Evolutionary conservation across 2,113 vertebrate genomes (phyloP).

Genomic region (Pipa parva): DNA sequence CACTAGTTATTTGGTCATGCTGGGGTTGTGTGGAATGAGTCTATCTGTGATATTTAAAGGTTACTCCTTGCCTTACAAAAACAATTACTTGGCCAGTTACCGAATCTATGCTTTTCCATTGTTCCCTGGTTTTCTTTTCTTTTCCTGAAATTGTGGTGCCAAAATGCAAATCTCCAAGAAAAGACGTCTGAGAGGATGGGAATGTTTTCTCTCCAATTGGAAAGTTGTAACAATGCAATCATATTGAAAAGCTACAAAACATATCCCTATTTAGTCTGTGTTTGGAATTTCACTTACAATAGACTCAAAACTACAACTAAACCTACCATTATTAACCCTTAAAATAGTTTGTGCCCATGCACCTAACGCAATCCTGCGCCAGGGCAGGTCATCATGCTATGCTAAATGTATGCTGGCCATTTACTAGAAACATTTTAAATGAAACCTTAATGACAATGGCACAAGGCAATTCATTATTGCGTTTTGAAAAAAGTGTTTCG

Average conservation of each 20-base stretch:
- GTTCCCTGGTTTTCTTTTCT: constrained; percentile 7
- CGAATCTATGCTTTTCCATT: background rate
- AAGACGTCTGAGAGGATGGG: background rate
- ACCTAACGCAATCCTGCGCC: too few species aligned
- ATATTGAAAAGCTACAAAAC: background rate
- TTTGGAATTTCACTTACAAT: too few species aligned
- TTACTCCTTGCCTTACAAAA: constrained; percentile 19
- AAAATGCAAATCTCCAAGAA: constrained; percentile 4
- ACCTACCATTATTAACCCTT: too few species aligned
- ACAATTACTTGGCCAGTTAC: constrained; percentile 24
- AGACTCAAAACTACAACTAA: too few species aligned
- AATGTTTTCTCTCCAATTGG: constrained; percentile 10
- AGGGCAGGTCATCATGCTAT: too few species aligned
- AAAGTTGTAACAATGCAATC: background rate
- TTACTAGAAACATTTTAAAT: too few species aligned
- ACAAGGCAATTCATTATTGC: too few species aligned
- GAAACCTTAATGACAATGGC: too few species aligned
- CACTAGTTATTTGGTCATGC: constrained; percentile 6
- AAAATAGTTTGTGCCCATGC: too few species aligned
- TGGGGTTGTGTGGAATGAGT: background rate
- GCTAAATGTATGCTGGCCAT: too few species aligned
- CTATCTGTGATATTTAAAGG: background rate
- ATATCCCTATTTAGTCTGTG: background rate
- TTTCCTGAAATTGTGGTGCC: constrained; percentile 17
- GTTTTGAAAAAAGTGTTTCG: too few species aligned